phyloP scores from a whole-genome alignment of 2,797 vertebrate genomes.

The Artibeus lituratus region DNA sequence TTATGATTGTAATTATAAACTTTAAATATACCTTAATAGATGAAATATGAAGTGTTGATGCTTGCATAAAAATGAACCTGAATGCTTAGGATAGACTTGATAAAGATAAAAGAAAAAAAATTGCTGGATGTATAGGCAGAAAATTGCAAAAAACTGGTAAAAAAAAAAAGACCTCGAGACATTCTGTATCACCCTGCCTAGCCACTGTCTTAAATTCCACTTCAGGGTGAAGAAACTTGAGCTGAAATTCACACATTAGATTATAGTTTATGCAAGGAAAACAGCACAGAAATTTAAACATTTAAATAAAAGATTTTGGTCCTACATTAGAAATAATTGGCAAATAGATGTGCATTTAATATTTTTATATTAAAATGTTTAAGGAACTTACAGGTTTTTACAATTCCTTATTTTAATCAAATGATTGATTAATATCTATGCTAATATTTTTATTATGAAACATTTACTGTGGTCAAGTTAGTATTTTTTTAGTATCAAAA shows the following conservation, averaged over 20 bases:
- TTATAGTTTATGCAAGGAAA: not conserved
- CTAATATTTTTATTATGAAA: not conserved
- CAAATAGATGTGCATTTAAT: not conserved
- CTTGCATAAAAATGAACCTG: slow-evolving; percentile 13
- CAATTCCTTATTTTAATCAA: not conserved
- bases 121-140: not conserved
- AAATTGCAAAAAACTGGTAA: not conserved
- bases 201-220: slow-evolving; percentile 20
- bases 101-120: slow-evolving; percentile 9
- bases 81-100: not conserved
- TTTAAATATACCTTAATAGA: not conserved
- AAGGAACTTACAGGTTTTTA: not conserved
- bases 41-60: slow-evolving; percentile 17
- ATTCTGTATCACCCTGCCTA: not conserved
- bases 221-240: slow-evolving; percentile 7
- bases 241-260: slow-evolving; percentile 25
- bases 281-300: not conserved
- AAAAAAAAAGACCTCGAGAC: not conserved
- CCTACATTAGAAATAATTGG: not conserved
- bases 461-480: not conserved
- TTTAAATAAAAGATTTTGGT: not conserved
- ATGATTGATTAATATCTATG: not conserved
- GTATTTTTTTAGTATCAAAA: not conserved
- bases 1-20: not conserved
- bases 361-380: not conserved